phyloP scores from a whole-genome alignment of 2,113 vertebrate genomes.

The Pseudorectes ferrugineus region DNA sequence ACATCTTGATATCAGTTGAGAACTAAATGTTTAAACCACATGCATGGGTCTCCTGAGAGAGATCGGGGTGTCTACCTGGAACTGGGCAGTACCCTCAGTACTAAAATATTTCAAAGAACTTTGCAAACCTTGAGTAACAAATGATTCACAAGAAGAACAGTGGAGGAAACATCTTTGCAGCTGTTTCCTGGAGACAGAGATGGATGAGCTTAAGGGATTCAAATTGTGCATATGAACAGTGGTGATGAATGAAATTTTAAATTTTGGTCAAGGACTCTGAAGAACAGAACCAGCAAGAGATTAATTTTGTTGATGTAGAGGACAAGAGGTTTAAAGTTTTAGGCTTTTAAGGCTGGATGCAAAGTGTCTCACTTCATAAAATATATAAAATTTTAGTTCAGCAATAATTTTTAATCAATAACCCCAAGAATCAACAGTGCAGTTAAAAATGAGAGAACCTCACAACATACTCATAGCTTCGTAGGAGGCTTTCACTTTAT shows the following conservation, averaged over 20 bases:
- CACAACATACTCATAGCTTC: fast-evolving
- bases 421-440: not conserved
- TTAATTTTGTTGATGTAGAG: not conserved
- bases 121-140: not conserved
- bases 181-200: not conserved
- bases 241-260: not conserved
- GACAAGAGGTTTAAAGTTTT: not conserved
- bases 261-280: not conserved
- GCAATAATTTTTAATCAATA: not conserved
- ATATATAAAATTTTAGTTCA: not conserved
- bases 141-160: not conserved
- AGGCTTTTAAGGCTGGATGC: not conserved
- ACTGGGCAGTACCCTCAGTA: not conserved
- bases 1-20: not conserved
- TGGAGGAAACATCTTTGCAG: not conserved
- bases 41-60: fast-evolving
- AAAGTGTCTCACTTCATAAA: not conserved
- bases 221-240: not conserved
- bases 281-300: not conserved
- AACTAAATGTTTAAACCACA: not conserved
- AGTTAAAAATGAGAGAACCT: not conserved
- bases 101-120: not conserved
- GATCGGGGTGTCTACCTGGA: not conserved
- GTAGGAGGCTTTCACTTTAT: not conserved
- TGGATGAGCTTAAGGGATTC: not conserved